Base-by-base conservation (phyloP, 2,888 invertebrate genomes). In the Cremastinae sp. region DNA sequence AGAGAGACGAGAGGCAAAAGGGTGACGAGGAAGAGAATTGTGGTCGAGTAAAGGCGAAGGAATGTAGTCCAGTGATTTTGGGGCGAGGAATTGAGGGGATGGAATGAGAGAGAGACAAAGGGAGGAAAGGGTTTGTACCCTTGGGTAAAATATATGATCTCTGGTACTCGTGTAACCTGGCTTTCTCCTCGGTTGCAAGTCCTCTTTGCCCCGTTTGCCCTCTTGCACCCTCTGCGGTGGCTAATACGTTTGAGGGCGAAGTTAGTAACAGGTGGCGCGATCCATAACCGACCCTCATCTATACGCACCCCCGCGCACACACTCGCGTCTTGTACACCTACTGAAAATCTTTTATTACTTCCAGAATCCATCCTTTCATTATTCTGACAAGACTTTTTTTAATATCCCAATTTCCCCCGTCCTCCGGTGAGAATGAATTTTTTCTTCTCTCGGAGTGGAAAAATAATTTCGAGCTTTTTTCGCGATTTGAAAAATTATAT, bases 181-280 rank as follows among this genome's bases (percentile, higher is more conserved):
- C 79, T 80, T 37, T 56, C 45, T 45, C 28, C 28, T n/a, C 53
- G 22, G 41, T n/a, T 69, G 59, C 69, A 59, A 35, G 43, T 49
- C 61, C 51, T 47, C 51, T 20, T 8, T 39, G 22, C 53, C 35
- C 16, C 43, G 39, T 58, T 28, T 8, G 41, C 10, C 16, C 64
- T 53, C 65, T 39, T 61, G 62, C 47, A 66, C 61, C 69, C 68
- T 62, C 61, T 62, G 75, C 79, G 78, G 77, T 80, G 84, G 84
- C 86, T 87, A 88, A 88, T 88, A 86, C 84, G 86, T 86, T 86
- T 81, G 83, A 81, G 86, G 83, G 81, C 72, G 82, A 85, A 87
- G 85, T 87, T 88, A 86, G 89, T 88, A 88, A 88, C 89, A 89
- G 88, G 88, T 89, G 89, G 87, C 84, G 88, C 86, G 83, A 88